phyloP scores from a whole-genome alignment of 37 sponge, comb jelly and placozoan species.

The Beroe ovata region DNA sequence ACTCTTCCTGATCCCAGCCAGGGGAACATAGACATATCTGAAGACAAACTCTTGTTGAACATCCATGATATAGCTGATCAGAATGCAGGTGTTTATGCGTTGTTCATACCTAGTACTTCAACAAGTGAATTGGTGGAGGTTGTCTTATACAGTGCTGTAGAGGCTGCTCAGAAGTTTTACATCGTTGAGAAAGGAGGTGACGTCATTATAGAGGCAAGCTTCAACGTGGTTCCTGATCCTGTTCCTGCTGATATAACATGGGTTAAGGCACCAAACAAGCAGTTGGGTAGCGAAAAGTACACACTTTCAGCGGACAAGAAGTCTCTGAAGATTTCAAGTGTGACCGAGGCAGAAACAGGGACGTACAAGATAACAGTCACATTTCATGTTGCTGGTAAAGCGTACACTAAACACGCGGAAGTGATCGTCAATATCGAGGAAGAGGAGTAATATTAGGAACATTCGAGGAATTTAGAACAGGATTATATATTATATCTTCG shows the following conservation, averaged over 20 bases:
- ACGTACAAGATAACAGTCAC: slow-evolving; percentile 24
- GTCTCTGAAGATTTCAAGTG: slow-evolving; percentile 17
- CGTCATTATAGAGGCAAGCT: not conserved
- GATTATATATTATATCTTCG: no score
- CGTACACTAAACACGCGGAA: slow-evolving; percentile 30
- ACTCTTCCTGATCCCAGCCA: slow-evolving; percentile 11
- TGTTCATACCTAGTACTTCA: slow-evolving; percentile 49
- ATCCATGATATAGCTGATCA: slow-evolving; percentile 45
- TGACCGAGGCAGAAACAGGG: slow-evolving; percentile 10
- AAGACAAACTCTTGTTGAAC: slow-evolving; percentile 48
- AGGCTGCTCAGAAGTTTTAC: slow-evolving; percentile 60
- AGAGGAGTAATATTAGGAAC: no score
- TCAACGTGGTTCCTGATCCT: slow-evolving; percentile 33
- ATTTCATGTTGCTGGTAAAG: slow-evolving; percentile 10
- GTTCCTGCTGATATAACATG: not conserved
- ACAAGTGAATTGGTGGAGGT: slow-evolving; percentile 54
- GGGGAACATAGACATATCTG: slow-evolving; percentile 33
- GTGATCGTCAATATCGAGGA: slow-evolving; percentile 13
- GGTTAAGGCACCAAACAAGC: slow-evolving; percentile 14
- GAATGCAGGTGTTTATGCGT: slow-evolving; percentile 52
- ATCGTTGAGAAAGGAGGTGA: slow-evolving; percentile 34
- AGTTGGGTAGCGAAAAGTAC: slow-evolving; percentile 25
- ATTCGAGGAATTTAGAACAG: no score
- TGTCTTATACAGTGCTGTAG: slow-evolving; percentile 50
- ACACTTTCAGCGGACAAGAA: not conserved